Evolutionary conservation across 1,140 invertebrate species (phyloP).

Genomic region (Adoxophyes honmai): DNA sequence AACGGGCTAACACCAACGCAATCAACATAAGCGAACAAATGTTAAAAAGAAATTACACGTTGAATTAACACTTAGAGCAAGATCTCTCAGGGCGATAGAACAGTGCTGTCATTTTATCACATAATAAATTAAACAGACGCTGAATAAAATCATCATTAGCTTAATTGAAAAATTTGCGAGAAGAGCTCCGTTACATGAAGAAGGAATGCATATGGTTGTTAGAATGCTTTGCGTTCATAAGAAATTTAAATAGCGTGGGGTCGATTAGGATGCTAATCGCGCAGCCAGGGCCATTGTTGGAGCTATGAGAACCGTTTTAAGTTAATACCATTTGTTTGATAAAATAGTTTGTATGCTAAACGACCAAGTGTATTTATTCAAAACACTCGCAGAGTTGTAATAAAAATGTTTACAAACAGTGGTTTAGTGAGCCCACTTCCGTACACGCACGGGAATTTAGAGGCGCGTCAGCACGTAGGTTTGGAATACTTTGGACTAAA

Average conservation of each 20-base stretch:
- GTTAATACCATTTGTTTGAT: conserved; percentile 12
- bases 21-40: no score
- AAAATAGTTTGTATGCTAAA: conserved; percentile 12
- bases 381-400: conserved; percentile 1
- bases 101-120: conserved; percentile 2
- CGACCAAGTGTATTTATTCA: not conserved
- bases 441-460: not conserved
- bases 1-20: no score
- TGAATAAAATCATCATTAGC: conserved; percentile 8
- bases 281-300: conserved; percentile 1
- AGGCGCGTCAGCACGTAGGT: no score
- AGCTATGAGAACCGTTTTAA: conserved; percentile 9
- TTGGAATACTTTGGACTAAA: no score
- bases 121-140: not conserved
- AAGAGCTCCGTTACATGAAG: conserved; percentile 3
- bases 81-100: not conserved
- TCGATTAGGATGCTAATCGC: conserved; percentile 12
- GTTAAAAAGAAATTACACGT: no score
- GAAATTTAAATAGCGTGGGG: conserved; percentile 8
- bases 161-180: conserved; percentile 4
- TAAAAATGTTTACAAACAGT: conserved; percentile 10
- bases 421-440: conserved; percentile 1
- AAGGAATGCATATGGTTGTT: not conserved
- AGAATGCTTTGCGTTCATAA: not conserved
- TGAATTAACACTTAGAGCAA: not conserved